Evolutionary conservation across 2,888 invertebrate genomes (phyloP).

Genomic region (Incurvaria masculella): DNA sequence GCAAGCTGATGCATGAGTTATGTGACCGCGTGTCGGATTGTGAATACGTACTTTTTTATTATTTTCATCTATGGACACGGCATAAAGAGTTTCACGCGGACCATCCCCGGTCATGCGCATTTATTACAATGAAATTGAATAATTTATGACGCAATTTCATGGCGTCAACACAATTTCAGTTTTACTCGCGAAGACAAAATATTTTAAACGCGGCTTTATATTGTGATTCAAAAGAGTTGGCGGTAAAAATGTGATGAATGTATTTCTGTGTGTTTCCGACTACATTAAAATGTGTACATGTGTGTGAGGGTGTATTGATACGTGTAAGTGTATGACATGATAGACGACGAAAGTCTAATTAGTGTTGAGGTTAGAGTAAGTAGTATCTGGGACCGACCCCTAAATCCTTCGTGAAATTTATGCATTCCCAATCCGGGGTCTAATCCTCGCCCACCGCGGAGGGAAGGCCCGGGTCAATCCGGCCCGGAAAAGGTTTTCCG

Average conservation of each 20-base stretch:
- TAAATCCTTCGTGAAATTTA: conserved; percentile 52
- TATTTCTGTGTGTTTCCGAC: no score
- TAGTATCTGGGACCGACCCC: conserved; percentile 25
- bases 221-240: no score
- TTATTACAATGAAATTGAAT: conserved; percentile 58
- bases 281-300: no score
- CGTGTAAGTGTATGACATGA: no score
- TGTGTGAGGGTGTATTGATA: no score
- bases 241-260: no score
- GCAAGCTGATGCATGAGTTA: conserved; percentile 51
- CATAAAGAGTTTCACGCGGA: conserved; percentile 54
- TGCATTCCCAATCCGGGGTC: conserved; percentile 56
- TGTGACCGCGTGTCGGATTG: conserved; percentile 32
- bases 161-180: not conserved
- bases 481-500: conserved; percentile 56
- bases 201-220: no score
- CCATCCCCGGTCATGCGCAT: conserved; percentile 49
- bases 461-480: conserved; percentile 47
- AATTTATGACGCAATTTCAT: conserved; percentile 39
- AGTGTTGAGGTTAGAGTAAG: no score
- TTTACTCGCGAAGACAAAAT: not conserved
- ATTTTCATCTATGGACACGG: conserved; percentile 49
- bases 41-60: conserved; percentile 41
- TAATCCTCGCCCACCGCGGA: conserved; percentile 38
- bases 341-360: no score